Evolutionary conservation across 2,113 vertebrate genomes (phyloP), one percentile per base, ranked within the genome.

Genomic region (Agapornis roseicollis): DNA sequence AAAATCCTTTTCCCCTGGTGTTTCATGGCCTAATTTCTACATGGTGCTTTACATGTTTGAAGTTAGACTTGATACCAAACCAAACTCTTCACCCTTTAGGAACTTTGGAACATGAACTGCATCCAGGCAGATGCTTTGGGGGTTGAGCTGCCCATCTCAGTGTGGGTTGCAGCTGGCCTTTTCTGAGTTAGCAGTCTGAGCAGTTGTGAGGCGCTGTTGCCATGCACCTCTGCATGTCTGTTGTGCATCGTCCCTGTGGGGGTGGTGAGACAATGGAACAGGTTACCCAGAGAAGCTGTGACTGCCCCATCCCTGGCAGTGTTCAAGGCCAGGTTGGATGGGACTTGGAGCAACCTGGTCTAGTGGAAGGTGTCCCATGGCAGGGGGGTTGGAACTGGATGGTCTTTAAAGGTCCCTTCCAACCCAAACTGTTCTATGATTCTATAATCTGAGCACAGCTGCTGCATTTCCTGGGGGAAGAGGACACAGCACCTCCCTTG

Each of bases 141-240:
- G 33, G 29, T 8, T 29, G 12, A 46, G 61, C 49, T 73, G n/a
- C 55, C 29, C 16, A 1, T 46, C 55, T 83, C 64, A 10, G 29
- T 39, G 29, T 37, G 92, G 29, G 53, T 49, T 44, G 60, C 58
- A 83, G 60, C 31, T 56, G 58, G 31, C 56, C 58, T 42, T 29
- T 9, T 31, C 39, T 5, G 0, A 15, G 47, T n/a, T 19, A 0
- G 4, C 0, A 3, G n/a, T 42, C n/a, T 8, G 16, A 50, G 49
- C 6, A 11, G 17, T 31, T 58, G 49, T 11, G 50, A 63, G 33
- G 17, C 58, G 2, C 4, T 17, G 60, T 50, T 91, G 63, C 58
- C 66, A 23, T 16, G 68, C n/a, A 31, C 17, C 19, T 81, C 41
- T 44, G n/a, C 56, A 58, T 58, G 33, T 35, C 33, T 58, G 56